phyloP scores from a whole-genome alignment of 1,140 invertebrate genomes.

The Drosophila pandora region DNA sequence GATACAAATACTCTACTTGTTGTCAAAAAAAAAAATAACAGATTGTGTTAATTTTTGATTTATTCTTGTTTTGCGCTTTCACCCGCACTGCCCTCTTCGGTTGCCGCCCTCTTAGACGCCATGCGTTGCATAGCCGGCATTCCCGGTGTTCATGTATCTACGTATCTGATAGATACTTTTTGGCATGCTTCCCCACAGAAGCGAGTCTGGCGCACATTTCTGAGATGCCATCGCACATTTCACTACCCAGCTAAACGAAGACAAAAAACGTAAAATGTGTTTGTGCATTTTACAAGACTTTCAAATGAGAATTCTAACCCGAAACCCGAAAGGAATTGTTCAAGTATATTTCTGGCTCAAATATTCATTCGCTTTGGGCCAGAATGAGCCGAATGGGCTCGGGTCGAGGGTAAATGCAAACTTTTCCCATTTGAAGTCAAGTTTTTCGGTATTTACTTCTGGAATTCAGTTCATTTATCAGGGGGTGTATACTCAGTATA shows the following conservation, averaged over 20 bases:
- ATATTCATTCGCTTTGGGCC: constrained; percentile 45
- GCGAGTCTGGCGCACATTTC: constrained; percentile 62
- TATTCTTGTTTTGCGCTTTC: constrained; percentile 48
- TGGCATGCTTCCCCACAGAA: constrained; percentile 47
- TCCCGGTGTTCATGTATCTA: constrained; percentile 57
- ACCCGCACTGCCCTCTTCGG: neutral
- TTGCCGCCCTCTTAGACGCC: constrained; percentile 41
- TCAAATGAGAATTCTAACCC: constrained; percentile 49
- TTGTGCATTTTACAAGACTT: constrained; percentile 45
- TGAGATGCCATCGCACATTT: constrained; percentile 72
- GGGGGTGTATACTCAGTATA: neutral
- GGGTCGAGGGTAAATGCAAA: constrained; percentile 34
- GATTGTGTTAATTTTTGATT: constrained; percentile 71
- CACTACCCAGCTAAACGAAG: constrained; percentile 24
- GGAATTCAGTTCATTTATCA: constrained; percentile 35
- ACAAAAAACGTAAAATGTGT: neutral
- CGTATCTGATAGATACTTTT: constrained; percentile 64
- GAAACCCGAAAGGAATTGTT: constrained; percentile 53
- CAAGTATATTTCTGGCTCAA: constrained; percentile 22
- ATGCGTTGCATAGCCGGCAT: constrained; percentile 70
- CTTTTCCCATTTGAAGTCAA: constrained; percentile 49
- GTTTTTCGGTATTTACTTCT: constrained; percentile 45
- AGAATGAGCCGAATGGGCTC: constrained; percentile 1
- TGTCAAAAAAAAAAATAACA: neutral
- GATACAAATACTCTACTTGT: neutral